Evolutionary conservation across 2,797 vertebrate species (phyloP), one percentile per base, ranked within the genome.

Genomic region (Malurus leucopterus): DNA sequence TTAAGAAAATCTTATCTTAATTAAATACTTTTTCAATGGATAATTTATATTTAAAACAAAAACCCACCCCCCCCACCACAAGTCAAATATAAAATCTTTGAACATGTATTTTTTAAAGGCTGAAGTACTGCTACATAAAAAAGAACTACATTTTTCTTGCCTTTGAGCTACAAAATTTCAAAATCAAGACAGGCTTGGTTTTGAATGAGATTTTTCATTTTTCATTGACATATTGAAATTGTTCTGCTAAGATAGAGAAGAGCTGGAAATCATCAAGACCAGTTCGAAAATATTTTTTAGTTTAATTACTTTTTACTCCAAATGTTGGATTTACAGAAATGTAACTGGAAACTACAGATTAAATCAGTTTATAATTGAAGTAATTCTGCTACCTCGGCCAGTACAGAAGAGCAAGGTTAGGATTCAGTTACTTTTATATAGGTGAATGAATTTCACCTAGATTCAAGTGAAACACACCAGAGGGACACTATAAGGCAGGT

Each of bases 51-150:
- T 46, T 26, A 46, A 78, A 79, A 43, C 36, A 36, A 36, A 36
- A 36, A 36, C 36, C 36, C 36, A 36, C 36, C 36, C 36, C 36
- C 0, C 1, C 1, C 8, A 63, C 29, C 1, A 63, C 36, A 40
- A 36, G 44, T 8, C 3, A 68, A 53, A 46, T 3, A 1, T 40
- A 41, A 36, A 6, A 2, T 3, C 1, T 7, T n/a, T 41, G 6
- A 3, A 49, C 4, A 1, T 16, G 23, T 4, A 22, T 78, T 72
- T 47, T 34, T 73, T 54, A 58, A 36, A 65, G 47, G 13, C 1
- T 34, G 3, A 79, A 32, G 4, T 65, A 36, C 8, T 44, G 2
- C 7, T 44, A 2, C 7, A 41, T 81, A 44, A 29, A 5, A 64
- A 41, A 64, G 14, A 74, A n/a, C 4, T 68, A 36, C 0, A 22